Percentiles rank a stretch among this genome's conserved stretches.
These are phyloP conservation scores for Eilema depressum DNA, from an alignment of 2,888 invertebrate genomes.

Conservation along the genomic window DNA sequence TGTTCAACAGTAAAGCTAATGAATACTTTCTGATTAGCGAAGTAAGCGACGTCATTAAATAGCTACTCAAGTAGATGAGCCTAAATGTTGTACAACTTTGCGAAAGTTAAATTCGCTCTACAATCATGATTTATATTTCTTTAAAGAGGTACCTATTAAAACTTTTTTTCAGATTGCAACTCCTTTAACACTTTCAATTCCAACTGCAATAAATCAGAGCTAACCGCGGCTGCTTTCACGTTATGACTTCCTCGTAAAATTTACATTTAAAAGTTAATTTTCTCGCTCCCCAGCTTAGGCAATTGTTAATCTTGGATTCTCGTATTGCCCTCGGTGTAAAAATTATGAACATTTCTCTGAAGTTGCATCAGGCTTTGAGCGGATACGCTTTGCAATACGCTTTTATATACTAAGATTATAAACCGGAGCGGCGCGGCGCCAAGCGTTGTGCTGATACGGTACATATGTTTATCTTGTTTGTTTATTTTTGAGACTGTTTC, in stretches of 20 bases:
- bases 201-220: conserved; percentile 84
- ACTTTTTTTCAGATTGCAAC: conserved; percentile 86
- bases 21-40: conserved; percentile 67
- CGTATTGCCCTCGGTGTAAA: conserved; percentile 65
- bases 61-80: conserved; percentile 76
- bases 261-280: conserved; percentile 87
- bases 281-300: conserved; percentile 78
- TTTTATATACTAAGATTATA: conserved; percentile 43
- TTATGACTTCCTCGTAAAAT: conserved; percentile 87
- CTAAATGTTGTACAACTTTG: conserved; percentile 78
- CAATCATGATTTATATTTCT: conserved; percentile 84
- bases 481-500: conserved; percentile 47
- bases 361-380: conserved; percentile 43
- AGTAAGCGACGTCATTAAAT: conserved; percentile 78
- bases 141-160: conserved; percentile 86
- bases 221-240: conserved; percentile 85
- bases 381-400: conserved; percentile 27
- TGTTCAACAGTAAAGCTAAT: conserved; percentile 56
- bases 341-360: conserved; percentile 69
- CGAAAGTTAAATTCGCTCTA: conserved; percentile 75
- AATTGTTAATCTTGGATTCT: conserved; percentile 83
- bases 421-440: conserved; percentile 19
- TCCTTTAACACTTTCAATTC: conserved; percentile 86
- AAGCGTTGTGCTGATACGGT: conserved; percentile 24
- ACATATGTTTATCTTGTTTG: conserved; percentile 49